Conservation (phyloP, 2,888 invertebrate genomes). For the Axea sp. region DNA sequence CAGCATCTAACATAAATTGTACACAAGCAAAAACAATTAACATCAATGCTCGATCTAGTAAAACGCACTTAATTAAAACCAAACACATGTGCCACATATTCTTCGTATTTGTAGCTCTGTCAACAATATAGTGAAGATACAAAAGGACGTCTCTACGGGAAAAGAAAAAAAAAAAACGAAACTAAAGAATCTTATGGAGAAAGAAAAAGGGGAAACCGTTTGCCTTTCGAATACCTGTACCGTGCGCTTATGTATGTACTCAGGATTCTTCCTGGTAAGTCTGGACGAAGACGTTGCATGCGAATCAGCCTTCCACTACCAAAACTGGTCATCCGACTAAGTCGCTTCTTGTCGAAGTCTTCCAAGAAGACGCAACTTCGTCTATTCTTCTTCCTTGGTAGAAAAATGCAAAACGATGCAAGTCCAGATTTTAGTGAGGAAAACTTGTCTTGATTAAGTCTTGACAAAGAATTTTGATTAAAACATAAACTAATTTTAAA, state of each 20-base stretch:
- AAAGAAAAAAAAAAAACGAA: conserved; percentile 11
- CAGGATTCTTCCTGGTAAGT: conserved; percentile 69
- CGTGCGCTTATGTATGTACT: conserved; percentile 67
- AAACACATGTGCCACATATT: conserved; percentile 15
- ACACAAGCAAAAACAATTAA: conserved; percentile 37
- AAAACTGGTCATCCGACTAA: conserved; percentile 70
- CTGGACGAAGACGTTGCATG: conserved; percentile 68
- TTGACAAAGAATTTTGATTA: too few species aligned
- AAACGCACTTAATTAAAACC: conserved; percentile 32
- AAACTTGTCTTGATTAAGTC: too few species aligned
- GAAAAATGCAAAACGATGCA: too few species aligned
- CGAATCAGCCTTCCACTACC: conserved; percentile 72
- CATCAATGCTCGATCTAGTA: conserved; percentile 16
- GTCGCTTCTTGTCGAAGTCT: conserved; percentile 66
- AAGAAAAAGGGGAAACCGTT: conserved; percentile 51
- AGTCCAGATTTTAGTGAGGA: too few species aligned
- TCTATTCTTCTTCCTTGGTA: conserved; percentile 6
- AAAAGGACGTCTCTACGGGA: conserved; percentile 24
- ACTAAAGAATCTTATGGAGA: conserved; percentile 21
- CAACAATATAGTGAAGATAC: conserved; percentile 23
- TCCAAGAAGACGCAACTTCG: conserved; percentile 47
- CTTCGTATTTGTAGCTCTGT: conserved; percentile 15
- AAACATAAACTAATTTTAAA: too few species aligned
- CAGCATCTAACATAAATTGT: conserved; percentile 19
- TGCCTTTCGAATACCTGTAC: conserved; percentile 66